phyloP scores from a whole-genome alignment of 2,113 vertebrate genomes.

The Eublepharis macularius region DNA sequence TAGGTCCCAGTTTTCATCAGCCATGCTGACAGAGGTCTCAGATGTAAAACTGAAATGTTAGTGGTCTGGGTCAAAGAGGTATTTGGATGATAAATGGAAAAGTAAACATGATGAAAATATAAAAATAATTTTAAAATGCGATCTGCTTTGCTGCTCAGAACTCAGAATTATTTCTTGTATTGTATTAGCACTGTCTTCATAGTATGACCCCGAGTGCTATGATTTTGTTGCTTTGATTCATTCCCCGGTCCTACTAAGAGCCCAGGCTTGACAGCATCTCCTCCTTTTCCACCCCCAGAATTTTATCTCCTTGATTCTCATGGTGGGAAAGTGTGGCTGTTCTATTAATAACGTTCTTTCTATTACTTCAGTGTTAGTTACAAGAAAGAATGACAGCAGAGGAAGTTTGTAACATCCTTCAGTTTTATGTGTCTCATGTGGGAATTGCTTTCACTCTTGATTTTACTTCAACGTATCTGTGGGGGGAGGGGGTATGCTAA shows the following conservation, averaged over 20 bases:
- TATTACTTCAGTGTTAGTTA: neutral
- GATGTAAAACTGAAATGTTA: neutral
- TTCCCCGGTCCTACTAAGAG: neutral
- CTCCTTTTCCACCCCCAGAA: fast-evolving
- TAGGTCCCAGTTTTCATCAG: neutral
- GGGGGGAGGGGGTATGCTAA: neutral
- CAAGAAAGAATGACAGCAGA: neutral
- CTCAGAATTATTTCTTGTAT: neutral
- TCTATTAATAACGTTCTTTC: neutral
- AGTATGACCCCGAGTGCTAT: neutral
- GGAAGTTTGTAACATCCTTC: neutral
- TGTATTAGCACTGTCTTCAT: neutral
- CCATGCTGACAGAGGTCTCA: neutral
- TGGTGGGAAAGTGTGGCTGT: fast-evolving
- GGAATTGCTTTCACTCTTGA: neutral
- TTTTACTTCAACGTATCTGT: neutral
- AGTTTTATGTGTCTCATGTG: neutral
- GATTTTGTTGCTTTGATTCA: neutral
- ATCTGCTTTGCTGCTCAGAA: neutral
- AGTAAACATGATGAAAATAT: neutral
- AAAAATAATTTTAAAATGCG: neutral
- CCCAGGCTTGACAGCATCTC: neutral
- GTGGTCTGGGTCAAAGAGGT: neutral
- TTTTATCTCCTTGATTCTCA: fast-evolving
- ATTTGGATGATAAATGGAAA: neutral